Conservation (phyloP, 2,113 vertebrate genomes). For the Girardinichthys multiradiatus region DNA sequence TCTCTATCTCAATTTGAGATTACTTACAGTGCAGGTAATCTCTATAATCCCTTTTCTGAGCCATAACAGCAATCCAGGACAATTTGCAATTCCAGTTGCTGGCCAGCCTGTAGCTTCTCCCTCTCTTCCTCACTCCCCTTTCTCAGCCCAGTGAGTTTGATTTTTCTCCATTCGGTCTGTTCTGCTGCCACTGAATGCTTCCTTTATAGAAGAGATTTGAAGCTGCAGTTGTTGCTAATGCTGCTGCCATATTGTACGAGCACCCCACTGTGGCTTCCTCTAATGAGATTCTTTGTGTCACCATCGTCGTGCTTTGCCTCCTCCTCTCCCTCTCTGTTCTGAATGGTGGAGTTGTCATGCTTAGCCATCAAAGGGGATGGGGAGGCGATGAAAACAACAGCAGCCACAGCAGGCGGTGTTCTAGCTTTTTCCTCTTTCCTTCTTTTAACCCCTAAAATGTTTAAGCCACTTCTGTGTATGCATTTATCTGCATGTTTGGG, state of each 20-base stretch:
- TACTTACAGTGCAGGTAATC: conserved; percentile 32
- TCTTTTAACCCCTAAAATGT: conserved; percentile 34
- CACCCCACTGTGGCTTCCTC: conserved; percentile 60
- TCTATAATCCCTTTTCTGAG: conserved; percentile 44
- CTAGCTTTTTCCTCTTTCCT: conserved; percentile 15
- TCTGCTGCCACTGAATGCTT: conserved; percentile 56
- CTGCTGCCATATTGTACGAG: conserved; percentile 68
- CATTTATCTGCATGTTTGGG: neutral
- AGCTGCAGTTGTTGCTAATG: conserved; percentile 63
- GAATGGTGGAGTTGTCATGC: conserved; percentile 65
- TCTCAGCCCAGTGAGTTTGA: conserved; percentile 14
- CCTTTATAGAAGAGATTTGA: conserved; percentile 66
- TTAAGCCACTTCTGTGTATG: conserved; percentile 23
- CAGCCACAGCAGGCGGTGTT: conserved; percentile 34
- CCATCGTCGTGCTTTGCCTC: conserved; percentile 45
- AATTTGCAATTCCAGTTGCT: conserved; percentile 17
- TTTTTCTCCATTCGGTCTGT: conserved; percentile 46
- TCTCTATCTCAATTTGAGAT: conserved; percentile 21
- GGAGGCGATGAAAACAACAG: conserved; percentile 44
- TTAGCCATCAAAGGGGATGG: conserved; percentile 50
- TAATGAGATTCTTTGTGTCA: conserved; percentile 74
- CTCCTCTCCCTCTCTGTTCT: conserved; percentile 48
- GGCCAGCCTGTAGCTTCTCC: conserved; percentile 7
- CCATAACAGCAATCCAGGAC: conserved; percentile 15
- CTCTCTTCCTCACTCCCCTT: neutral